These are phyloP conservation scores for Pimpla rufipes DNA, from an alignment of 2,888 invertebrate species.

Conservation along the genomic window DNA sequence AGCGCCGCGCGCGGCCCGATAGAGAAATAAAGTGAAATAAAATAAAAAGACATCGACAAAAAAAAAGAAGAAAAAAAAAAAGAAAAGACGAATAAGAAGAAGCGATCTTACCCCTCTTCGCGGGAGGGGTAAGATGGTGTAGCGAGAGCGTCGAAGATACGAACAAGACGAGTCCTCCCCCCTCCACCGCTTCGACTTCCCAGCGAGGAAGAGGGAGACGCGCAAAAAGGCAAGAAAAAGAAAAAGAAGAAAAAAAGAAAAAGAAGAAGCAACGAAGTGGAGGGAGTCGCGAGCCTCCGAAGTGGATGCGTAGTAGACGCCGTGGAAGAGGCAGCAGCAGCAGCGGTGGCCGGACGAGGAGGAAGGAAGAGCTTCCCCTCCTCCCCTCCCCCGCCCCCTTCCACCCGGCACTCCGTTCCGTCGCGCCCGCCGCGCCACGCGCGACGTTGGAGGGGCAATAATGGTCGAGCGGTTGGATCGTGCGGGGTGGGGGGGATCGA, in stretches of 20 bases:
- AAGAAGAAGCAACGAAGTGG: constrained; percentile 56
- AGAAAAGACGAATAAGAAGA: not conserved
- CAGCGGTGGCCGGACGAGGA: constrained; percentile 61
- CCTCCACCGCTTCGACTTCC: constrained; percentile 21
- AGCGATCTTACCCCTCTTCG: too few species aligned
- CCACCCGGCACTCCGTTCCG: constrained; percentile 46
- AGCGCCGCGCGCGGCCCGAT: constrained; percentile 18
- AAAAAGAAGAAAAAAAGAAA: constrained; percentile 46
- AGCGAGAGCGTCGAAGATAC: constrained; percentile 12
- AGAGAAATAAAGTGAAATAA: constrained; percentile 34
- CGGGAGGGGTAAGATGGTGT: constrained; percentile 31
- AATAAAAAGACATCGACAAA: constrained; percentile 4
- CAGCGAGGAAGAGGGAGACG: constrained; percentile 19
- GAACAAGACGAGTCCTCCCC: not conserved
- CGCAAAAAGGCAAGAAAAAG: constrained; percentile 13
- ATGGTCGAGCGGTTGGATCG: constrained; percentile 57
- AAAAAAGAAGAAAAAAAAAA: constrained; percentile 16
- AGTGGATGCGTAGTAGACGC: constrained; percentile 67
- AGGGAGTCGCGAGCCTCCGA: constrained; percentile 61
- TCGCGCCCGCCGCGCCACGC: constrained; percentile 44
- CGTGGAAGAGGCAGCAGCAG: constrained; percentile 61
- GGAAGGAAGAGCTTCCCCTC: constrained; percentile 26
- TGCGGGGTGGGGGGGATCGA: constrained; percentile 25
- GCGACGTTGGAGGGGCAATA: constrained; percentile 36
- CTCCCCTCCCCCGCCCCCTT: constrained; percentile 24